Evolutionary conservation across 64 coral and sea anemone species (phyloP).

Genomic region (Pachyseris speciosa): DNA sequence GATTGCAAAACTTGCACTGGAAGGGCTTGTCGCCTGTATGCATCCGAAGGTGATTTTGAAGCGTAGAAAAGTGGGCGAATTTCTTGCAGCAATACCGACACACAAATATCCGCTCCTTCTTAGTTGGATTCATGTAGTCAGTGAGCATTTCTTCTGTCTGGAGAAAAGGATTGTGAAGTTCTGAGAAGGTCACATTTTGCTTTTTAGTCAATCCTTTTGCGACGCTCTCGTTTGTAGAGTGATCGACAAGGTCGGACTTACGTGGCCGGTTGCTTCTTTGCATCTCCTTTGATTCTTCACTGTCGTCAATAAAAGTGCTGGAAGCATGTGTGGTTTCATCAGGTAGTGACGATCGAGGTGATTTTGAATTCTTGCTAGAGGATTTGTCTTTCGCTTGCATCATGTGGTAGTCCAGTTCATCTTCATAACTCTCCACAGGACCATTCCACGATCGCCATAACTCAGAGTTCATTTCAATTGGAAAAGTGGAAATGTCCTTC

Average conservation of each 20-base stretch:
- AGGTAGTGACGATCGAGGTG: neutral
- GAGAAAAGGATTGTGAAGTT: neutral
- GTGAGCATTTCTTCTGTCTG: neutral
- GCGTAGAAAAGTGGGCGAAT: conserved; percentile 64
- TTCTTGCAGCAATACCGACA: conserved; percentile 46
- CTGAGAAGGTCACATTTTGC: neutral
- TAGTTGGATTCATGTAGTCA: neutral
- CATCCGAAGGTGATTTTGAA: conserved; percentile 64
- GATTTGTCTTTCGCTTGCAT: neutral
- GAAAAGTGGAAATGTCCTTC: no score
- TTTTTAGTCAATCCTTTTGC: neutral
- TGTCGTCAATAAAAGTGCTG: neutral
- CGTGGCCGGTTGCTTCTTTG: neutral
- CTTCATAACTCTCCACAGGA: neutral
- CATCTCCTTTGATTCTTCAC: no score
- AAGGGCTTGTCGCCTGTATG: conserved; percentile 74
- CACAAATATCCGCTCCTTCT: conserved; percentile 12
- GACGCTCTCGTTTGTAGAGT: neutral
- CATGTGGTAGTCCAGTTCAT: neutral
- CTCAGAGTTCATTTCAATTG: neutral
- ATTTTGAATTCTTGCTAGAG: no score
- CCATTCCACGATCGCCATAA: neutral
- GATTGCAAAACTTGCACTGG: conserved; percentile 54
- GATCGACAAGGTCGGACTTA: neutral
- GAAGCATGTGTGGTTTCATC: neutral